Conservation (phyloP, 1,140 invertebrate species). For the Cydia splendana region DNA sequence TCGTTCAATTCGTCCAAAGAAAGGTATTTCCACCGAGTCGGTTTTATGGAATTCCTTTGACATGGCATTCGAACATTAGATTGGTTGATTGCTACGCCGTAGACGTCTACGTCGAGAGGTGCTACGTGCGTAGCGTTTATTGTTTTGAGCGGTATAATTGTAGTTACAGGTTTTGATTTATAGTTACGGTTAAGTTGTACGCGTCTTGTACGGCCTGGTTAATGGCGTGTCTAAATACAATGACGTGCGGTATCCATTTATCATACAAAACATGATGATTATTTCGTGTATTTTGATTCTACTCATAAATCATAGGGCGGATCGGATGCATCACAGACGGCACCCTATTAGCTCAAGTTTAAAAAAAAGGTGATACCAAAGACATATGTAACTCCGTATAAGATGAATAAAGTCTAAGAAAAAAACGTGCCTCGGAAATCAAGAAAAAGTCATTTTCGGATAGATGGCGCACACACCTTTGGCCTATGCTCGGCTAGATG, state of each 20-base stretch:
- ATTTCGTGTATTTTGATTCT: not conserved
- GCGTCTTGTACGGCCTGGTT: conserved; percentile 3
- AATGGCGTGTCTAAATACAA: conserved; percentile 7
- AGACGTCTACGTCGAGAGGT: conserved; percentile 41
- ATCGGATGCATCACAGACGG: not conserved
- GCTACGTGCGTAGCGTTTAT: conserved; percentile 45
- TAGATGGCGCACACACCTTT: too few species aligned
- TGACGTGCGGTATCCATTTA: conserved; percentile 2
- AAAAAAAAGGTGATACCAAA: too few species aligned
- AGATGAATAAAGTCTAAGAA: too few species aligned
- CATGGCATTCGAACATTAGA: conserved; percentile 74
- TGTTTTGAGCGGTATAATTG: conserved; percentile 28
- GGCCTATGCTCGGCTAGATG: too few species aligned
- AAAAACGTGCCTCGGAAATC: too few species aligned
- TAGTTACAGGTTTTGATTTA: conserved; percentile 8
- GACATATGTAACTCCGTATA: too few species aligned
- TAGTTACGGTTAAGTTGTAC: conserved; percentile 10
- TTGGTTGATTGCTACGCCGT: conserved; percentile 62
- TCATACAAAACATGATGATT: conserved; percentile 6
- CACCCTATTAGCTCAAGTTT: not conserved
- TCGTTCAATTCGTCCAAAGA: conserved; percentile 49
- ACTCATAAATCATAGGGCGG: not conserved
- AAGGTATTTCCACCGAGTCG: conserved; percentile 59
- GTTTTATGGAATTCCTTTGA: conserved; percentile 72
- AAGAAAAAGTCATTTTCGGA: too few species aligned